Conservation (phyloP, 2,797 vertebrate genomes). For the Scolopax bukidnonensis region DNA sequence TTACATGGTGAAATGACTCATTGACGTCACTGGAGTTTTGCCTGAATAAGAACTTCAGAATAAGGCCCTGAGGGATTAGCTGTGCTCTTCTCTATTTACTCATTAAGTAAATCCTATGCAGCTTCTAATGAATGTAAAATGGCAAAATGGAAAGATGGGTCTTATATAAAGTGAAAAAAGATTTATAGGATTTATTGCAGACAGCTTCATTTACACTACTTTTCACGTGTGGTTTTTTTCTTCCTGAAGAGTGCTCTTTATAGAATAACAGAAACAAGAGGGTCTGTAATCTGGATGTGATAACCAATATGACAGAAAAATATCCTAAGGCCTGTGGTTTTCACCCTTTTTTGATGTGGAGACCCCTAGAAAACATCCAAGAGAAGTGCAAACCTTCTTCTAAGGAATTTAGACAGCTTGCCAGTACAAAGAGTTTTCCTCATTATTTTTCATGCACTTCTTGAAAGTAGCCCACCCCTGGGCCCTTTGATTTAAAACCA, state of each 20-base stretch:
- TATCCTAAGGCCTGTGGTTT: background rate
- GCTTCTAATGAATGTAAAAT: background rate
- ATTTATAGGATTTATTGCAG: background rate
- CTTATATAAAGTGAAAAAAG: background rate
- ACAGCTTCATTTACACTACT: background rate
- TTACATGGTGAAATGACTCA: background rate
- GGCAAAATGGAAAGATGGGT: background rate
- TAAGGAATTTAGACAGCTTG: background rate
- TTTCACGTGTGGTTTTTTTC: background rate
- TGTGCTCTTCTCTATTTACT: slow-evolving; percentile 25
- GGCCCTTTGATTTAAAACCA: background rate
- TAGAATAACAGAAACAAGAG: background rate
- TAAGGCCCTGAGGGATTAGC: slow-evolving; percentile 7
- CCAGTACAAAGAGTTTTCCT: background rate
- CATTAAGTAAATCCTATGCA: slow-evolving; percentile 12
- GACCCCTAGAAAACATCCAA: background rate
- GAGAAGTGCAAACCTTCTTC: background rate
- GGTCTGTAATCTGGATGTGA: background rate
- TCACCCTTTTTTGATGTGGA: background rate
- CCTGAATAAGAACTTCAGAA: background rate
- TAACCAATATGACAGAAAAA: background rate
- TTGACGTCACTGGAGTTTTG: background rate
- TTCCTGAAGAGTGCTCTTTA: background rate
- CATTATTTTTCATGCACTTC: background rate
- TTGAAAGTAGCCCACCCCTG: background rate